Evolutionary conservation across 2,888 invertebrate species (phyloP).

Genomic region (Limnephilus rhombicus): DNA sequence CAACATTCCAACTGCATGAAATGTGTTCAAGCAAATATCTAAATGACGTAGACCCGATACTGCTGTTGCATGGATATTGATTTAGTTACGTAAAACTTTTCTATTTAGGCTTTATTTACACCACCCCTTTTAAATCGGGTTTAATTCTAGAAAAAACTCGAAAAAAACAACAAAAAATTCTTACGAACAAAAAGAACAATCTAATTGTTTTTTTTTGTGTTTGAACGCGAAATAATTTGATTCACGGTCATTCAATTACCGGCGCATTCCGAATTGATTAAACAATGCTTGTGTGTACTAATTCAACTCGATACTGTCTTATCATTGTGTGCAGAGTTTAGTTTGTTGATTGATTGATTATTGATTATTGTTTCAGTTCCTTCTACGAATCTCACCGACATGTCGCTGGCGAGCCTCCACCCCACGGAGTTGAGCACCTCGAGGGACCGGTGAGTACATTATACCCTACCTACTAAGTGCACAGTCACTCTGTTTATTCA

Average conservation of each 20-base stretch:
- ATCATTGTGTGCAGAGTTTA: no score
- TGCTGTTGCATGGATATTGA: no score
- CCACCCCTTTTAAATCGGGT: no score
- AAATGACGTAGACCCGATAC: no score
- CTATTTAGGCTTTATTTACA: no score
- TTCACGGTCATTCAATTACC: not conserved
- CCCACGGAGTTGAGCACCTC: conserved; percentile 63
- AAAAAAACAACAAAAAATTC: not conserved
- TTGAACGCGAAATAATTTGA: not conserved
- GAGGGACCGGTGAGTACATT: conserved; percentile 60
- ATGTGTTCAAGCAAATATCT: no score
- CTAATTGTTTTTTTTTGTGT: not conserved
- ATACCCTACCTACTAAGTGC: no score
- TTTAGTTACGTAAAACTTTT: no score
- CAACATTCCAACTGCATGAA: no score
- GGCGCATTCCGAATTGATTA: not conserved
- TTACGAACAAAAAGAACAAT: not conserved
- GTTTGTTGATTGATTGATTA: not conserved
- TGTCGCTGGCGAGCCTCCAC: conserved; percentile 63
- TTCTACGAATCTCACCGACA: conserved; percentile 20
- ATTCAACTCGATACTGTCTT: not conserved
- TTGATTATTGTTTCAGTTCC: conserved; percentile 23
- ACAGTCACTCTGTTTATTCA: not conserved
- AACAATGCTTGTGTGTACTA: not conserved
- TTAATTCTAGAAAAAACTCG: no score